phyloP scores from a whole-genome alignment of 1,140 invertebrate genomes.

The Aphaenogaster ashmeadi region DNA sequence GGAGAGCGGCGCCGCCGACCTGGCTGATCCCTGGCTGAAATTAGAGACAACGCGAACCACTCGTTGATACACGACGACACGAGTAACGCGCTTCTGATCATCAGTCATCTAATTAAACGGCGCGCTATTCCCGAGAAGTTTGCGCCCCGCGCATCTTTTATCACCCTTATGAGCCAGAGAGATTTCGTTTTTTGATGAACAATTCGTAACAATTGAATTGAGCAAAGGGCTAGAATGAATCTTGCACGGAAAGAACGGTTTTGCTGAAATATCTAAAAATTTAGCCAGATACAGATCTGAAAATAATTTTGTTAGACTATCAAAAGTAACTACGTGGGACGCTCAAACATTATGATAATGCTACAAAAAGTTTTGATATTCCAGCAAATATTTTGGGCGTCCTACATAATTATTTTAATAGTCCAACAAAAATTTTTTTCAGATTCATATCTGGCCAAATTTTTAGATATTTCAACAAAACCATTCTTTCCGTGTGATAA shows the following conservation, averaged over 20 bases:
- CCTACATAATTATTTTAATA: no score
- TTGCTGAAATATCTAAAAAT: no score
- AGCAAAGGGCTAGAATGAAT: background rate
- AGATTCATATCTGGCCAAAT: no score
- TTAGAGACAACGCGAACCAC: constrained; percentile 61
- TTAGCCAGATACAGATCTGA: no score
- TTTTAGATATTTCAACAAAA: no score
- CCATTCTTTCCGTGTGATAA: no score
- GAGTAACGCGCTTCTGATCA: constrained; percentile 18
- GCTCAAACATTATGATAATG: no score
- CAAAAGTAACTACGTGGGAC: no score
- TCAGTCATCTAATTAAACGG: background rate
- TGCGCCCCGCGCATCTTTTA: background rate
- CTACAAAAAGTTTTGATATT: no score
- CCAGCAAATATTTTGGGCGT: no score
- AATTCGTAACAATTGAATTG: background rate
- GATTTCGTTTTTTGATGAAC: background rate
- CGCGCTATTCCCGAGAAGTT: constrained; percentile 37
- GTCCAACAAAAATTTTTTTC: no score
- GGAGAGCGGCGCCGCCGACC: constrained; percentile 77
- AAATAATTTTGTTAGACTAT: no score
- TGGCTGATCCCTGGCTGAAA: constrained; percentile 81
- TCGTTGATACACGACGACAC: background rate
- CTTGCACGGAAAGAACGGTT: background rate
- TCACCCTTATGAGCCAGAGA: background rate